Evolutionary conservation across 2,113 vertebrate genomes (phyloP), one percentile per base, ranked within the genome.

Genomic region (Percopsis transmontana): DNA sequence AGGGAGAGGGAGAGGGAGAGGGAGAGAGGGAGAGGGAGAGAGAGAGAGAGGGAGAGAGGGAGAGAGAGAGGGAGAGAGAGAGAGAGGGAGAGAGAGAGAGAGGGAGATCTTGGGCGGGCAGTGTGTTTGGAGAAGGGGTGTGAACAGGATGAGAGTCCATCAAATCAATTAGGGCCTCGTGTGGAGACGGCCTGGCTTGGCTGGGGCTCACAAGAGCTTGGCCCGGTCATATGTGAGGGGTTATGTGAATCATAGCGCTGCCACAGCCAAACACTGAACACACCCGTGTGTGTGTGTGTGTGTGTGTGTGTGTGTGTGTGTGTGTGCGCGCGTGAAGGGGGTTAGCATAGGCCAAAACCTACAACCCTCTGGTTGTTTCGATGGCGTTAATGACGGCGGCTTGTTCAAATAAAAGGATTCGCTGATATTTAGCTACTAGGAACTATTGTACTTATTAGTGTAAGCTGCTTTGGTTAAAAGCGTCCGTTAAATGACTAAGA

Each of bases 101-200:
- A 33, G 1, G 27, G 27, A n/a, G 56, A 64, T 75, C 62, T 66
- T 73, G 72, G 79, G 73, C 48, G 20, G 76, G 23, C 58, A 77
- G 83, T 87, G 86, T 88, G 80, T 85, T 84, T 84, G 74, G 77
- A 53, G 67, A 76, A 64, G 54, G 73, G 82, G 81, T 85, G 87
- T 77, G 87, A 86, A 82, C 65, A 13, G 59, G 27, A 58, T 62
- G 68, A 61, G 27, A 82, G 82, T 83, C 80, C 82, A 77, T 88
- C 80, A 85, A 83, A 88, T 86, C 82, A 88, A 86, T 87, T 88
- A 82, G 70, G 70, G 74, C 71, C 51, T 67, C 58, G 56, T 9
- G 71, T 64, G 15, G 81, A 82, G 75, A 76, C 21, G 80, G 63
- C 82, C 63, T 79, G 78, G 79, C 81, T 78, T 64, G 81, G 81